phyloP scores from a whole-genome alignment of 1,140 invertebrate genomes.

The Camponotus floridanus region DNA sequence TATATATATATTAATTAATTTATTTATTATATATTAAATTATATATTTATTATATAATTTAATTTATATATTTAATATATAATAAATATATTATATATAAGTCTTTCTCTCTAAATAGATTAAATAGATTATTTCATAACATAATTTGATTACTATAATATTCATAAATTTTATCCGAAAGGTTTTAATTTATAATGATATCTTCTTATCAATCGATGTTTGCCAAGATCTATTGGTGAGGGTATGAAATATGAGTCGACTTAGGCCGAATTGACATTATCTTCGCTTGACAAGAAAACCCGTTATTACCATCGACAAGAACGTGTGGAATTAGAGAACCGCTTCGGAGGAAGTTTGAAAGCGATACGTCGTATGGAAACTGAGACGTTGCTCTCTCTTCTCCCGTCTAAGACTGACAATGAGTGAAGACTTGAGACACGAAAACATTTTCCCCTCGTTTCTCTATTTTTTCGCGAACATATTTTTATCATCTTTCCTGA shows the following conservation, averaged over 20 bases:
- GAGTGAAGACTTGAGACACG: constrained; percentile 67
- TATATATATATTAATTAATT: too few species aligned
- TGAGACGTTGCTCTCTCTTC: constrained; percentile 59
- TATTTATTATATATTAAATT: too few species aligned
- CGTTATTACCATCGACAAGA: constrained; percentile 65
- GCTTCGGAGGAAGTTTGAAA: constrained; percentile 64
- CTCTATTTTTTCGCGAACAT: background rate
- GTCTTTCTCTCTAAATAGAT: too few species aligned
- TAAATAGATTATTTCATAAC: too few species aligned
- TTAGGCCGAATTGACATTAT: constrained; percentile 17
- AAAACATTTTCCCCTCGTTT: constrained; percentile 61
- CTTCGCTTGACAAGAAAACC: constrained; percentile 45
- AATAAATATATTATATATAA: too few species aligned
- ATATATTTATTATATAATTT: too few species aligned
- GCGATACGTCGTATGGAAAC: constrained; percentile 67
- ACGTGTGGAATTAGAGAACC: constrained; percentile 59
- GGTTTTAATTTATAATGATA: background rate
- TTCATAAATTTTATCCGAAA: background rate
- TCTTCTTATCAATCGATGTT: background rate
- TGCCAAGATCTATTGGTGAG: background rate
- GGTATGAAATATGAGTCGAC: constrained; percentile 14
- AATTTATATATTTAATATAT: too few species aligned
- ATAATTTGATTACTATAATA: too few species aligned
- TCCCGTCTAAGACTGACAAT: constrained; percentile 41
- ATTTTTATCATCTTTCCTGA: constrained; percentile 4